Percentiles rank a stretch among this genome's conserved stretches.
These are phyloP conservation scores for Desmodus rotundus DNA, from an alignment of 2,113 vertebrate genomes.

Conservation along the genomic window DNA sequence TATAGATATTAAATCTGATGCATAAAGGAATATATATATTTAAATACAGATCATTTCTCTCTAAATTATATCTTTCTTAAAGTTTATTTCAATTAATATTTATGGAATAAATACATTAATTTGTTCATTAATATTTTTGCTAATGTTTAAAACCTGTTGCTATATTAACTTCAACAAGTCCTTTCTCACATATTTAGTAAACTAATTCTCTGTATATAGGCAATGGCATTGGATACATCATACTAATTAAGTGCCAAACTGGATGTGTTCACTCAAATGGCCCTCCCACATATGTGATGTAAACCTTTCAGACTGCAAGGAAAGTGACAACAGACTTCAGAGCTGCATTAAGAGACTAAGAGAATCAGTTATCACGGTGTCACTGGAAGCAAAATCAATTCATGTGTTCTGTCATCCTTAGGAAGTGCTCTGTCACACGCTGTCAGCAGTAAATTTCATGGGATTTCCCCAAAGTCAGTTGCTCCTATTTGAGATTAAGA, in stretches of 20 bases:
- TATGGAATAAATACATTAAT: background rate
- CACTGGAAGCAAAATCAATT: conserved; percentile 80
- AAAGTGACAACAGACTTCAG: conserved; percentile 67
- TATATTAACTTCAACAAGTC: background rate
- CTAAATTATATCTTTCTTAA: background rate
- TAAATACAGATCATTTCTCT: background rate
- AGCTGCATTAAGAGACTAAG: conserved; percentile 55
- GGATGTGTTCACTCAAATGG: conserved; percentile 61
- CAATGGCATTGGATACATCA: conserved; percentile 37
- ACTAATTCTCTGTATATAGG: conserved; percentile 25
- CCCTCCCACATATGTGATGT: conserved; percentile 69
- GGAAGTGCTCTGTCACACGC: conserved; percentile 64
- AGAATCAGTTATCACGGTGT: conserved; percentile 76
- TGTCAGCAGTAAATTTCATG: conserved; percentile 71
- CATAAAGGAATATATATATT: background rate
- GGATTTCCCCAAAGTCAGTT: conserved; percentile 76
- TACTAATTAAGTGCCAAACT: conserved; percentile 69
- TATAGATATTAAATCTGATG: background rate
- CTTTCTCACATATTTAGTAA: background rate
- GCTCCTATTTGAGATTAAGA: conserved; percentile 73
- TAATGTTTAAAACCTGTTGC: background rate
- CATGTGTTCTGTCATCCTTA: conserved; percentile 74
- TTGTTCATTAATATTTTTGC: background rate
- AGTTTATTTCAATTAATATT: background rate
- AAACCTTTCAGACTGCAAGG: conserved; percentile 67